phyloP scores from a whole-genome alignment of 2,797 vertebrate genomes.

The Psittacula derbiana region DNA sequence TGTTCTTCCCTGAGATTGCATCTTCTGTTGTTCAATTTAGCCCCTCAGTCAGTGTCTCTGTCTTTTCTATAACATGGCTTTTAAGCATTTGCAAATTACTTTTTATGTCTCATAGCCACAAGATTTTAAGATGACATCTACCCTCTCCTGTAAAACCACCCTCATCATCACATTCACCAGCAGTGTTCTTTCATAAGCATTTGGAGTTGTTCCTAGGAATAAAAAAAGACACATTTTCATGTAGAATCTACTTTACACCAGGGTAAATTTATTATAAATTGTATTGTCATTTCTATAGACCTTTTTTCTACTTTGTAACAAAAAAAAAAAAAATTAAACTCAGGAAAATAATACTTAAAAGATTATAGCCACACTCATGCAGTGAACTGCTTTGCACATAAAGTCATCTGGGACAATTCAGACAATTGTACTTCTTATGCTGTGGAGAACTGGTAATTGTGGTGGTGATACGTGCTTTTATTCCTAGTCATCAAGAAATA shows the following conservation, averaged over 20 bases:
- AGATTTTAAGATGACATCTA: background rate
- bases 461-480: background rate
- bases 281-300: background rate
- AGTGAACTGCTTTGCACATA: background rate
- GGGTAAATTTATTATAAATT: background rate
- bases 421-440: background rate
- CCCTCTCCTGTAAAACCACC: background rate
- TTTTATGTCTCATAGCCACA: background rate
- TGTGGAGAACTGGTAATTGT: background rate
- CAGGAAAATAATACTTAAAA: background rate
- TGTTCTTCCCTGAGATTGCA: background rate
- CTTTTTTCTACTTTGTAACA: background rate
- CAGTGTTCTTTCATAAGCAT: background rate
- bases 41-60: background rate
- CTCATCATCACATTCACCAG: background rate
- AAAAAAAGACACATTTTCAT: background rate
- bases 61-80: background rate
- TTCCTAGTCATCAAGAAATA: background rate
- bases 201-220: background rate
- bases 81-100: background rate
- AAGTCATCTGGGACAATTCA: background rate
- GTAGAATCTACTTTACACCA: background rate
- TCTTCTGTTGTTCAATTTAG: background rate
- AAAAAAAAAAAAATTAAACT: background rate
- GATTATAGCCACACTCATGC: background rate